phyloP scores from a whole-genome alignment of 2,888 invertebrate species.

The Nemapogon koenigi region DNA sequence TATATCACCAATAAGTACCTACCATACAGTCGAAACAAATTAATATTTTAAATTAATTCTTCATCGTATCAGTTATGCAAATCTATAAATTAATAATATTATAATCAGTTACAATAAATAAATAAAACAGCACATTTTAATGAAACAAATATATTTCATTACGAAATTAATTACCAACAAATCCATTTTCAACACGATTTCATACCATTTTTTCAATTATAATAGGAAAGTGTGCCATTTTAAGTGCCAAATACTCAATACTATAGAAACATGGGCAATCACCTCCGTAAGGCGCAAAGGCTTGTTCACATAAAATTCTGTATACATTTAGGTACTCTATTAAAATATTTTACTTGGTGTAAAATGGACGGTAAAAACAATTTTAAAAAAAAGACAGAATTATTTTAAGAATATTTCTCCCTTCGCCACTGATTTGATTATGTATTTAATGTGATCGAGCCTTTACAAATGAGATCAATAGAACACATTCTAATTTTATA shows the following conservation, averaged over 20 bases:
- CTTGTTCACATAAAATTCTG: background rate
- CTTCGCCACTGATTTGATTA: too few relatives aligned
- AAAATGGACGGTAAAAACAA: too few relatives aligned
- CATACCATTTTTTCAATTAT: slow-evolving; percentile 59
- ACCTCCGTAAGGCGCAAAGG: background rate
- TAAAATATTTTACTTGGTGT: background rate
- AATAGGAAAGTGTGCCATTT: slow-evolving; percentile 63
- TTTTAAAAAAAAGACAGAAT: too few relatives aligned
- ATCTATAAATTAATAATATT: too few relatives aligned
- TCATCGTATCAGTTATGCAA: too few relatives aligned
- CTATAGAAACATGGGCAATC: slow-evolving; percentile 33
- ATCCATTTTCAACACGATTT: slow-evolving; percentile 65
- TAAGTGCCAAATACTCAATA: slow-evolving; percentile 60
- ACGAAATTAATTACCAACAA: slow-evolving; percentile 66
- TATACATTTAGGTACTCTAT: background rate
- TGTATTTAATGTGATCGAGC: background rate
- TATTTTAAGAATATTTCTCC: too few relatives aligned
- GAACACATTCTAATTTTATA: slow-evolving; percentile 2
- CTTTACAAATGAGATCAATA: slow-evolving; percentile 6
- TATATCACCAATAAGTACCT: too few relatives aligned
- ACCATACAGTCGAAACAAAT: too few relatives aligned
- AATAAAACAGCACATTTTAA: slow-evolving; percentile 46
- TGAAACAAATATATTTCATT: slow-evolving; percentile 68
- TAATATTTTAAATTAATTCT: too few relatives aligned
- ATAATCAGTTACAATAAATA: too few relatives aligned